Evolutionary conservation across 2,797 vertebrate species (phyloP).

Genomic region (Hemitrygon akajei): DNA sequence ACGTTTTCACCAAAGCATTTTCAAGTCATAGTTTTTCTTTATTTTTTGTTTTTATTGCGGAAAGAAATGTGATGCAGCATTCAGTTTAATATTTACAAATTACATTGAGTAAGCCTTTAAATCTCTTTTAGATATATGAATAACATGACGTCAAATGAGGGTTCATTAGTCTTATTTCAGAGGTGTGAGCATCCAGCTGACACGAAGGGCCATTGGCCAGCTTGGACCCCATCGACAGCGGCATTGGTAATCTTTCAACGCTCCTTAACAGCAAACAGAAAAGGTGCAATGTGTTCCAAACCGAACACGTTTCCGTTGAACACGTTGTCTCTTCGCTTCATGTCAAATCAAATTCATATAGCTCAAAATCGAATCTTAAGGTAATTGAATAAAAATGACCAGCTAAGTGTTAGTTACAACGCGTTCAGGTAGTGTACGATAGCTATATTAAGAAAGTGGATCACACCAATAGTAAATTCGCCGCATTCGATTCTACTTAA

Average conservation of each 20-base stretch:
- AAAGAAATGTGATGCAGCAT: neutral
- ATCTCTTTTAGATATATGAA: neutral
- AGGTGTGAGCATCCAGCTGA: slow-evolving; percentile 7
- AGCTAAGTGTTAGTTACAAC: neutral
- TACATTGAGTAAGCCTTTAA: neutral
- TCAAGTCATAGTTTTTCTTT: neutral
- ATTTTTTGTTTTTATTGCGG: neutral
- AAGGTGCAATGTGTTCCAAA: neutral
- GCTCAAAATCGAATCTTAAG: neutral
- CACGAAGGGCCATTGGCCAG: neutral
- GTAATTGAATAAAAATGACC: slow-evolving; percentile 24
- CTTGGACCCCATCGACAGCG: neutral
- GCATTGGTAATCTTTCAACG: neutral
- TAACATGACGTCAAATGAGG: neutral
- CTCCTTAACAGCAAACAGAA: neutral
- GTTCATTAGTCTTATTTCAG: neutral
- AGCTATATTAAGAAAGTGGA: neutral
- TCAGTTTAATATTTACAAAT: too few species aligned
- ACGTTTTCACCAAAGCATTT: neutral
- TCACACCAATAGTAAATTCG: neutral
- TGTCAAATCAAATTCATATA: neutral
- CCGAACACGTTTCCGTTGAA: neutral
- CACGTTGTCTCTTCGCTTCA: neutral
- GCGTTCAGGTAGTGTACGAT: neutral
- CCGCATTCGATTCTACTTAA: neutral